phyloP scores from a whole-genome alignment of 2,797 vertebrate species.

The Epinephelus coioides region DNA sequence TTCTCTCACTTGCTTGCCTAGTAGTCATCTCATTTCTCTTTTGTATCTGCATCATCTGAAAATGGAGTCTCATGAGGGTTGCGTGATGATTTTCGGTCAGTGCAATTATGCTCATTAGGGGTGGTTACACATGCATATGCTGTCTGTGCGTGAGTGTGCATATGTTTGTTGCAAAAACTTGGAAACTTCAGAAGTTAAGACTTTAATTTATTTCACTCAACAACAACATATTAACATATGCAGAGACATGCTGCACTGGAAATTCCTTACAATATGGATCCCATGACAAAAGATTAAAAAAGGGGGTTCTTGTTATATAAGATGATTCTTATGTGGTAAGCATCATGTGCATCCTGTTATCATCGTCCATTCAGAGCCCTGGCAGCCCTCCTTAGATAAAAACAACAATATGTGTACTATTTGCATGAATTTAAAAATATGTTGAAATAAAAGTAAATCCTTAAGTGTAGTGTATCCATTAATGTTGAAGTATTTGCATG shows the following conservation, averaged over 20 bases:
- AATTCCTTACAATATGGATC: background rate
- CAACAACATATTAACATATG: background rate
- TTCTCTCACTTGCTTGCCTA: background rate
- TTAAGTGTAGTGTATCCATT: background rate
- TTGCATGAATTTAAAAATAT: background rate
- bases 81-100: conserved; percentile 36
- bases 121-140: conserved; percentile 4
- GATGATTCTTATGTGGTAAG: background rate
- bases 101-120: conserved; percentile 46
- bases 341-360: background rate
- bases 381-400: background rate
- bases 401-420: background rate
- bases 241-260: background rate
- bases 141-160: background rate
- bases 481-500: background rate
- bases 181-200: background rate
- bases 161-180: conserved; percentile 6
- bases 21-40: conserved; percentile 8
- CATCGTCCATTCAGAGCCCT: background rate
- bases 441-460: background rate
- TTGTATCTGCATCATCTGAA: conserved; percentile 37
- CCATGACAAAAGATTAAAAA: background rate
- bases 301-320: too few relatives aligned
- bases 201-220: background rate
- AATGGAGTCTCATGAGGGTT: conserved; percentile 23